phyloP scores from a whole-genome alignment of 37 sponge, comb jelly and placozoan genomes.

The Haliclona indistincta region DNA sequence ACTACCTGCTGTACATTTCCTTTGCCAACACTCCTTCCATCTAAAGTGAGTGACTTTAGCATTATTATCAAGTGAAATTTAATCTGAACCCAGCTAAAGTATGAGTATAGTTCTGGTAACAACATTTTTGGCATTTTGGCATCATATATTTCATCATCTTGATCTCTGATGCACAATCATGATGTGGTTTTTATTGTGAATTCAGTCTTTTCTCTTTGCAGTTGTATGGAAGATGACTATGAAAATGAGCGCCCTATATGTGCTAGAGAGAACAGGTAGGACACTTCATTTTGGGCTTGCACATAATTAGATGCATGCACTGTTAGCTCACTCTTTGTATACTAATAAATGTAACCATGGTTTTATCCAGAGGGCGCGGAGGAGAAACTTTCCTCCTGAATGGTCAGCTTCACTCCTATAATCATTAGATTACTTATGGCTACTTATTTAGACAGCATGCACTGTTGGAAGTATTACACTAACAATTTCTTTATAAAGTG shows the following conservation, averaged over 20 bases:
- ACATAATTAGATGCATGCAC: slow-evolving; percentile 85
- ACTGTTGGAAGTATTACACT: slow-evolving; percentile 82
- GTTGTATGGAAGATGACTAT: slow-evolving; percentile 84
- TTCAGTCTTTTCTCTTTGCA: slow-evolving; percentile 1
- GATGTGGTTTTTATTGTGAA: slow-evolving; percentile 7
- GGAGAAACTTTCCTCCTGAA: neutral
- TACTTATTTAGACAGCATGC: slow-evolving; percentile 47
- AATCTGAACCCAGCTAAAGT: neutral
- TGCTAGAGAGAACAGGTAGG: slow-evolving; percentile 82
- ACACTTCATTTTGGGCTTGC: slow-evolving; percentile 85
- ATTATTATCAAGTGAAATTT: no score
- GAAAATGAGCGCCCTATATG: slow-evolving; percentile 90
- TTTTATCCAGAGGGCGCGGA: slow-evolving; percentile 71
- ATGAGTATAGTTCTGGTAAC: neutral
- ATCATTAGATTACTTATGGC: no score
- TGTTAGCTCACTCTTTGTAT: slow-evolving; percentile 83
- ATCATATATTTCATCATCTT: neutral
- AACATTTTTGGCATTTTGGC: neutral
- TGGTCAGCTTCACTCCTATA: neutral
- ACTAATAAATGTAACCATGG: slow-evolving; percentile 92
- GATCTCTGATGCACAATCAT: no score
- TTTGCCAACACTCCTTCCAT: slow-evolving; percentile 97
- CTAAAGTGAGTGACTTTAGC: slow-evolving; percentile 62
- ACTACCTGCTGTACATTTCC: slow-evolving; percentile 96
- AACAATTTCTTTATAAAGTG: slow-evolving; percentile 80